Percentiles rank a stretch among this genome's conserved stretches.
Conservation (phyloP, 2,888 invertebrate species). For the Brachyopa scutellaris region DNA sequence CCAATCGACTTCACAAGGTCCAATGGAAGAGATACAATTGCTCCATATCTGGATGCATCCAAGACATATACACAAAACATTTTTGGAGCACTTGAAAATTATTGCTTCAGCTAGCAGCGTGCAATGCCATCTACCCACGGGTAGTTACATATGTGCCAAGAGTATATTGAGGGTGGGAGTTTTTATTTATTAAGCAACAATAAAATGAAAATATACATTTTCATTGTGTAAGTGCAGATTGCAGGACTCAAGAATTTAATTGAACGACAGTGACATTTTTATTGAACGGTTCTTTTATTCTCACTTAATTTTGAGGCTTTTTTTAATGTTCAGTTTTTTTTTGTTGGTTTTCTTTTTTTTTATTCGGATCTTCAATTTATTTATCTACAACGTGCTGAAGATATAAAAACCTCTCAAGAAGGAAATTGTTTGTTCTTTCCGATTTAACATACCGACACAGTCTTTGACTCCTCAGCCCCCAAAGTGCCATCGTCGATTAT, state of each 20-base stretch:
- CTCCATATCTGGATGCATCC: slow-evolving; percentile 15
- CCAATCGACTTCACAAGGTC: slow-evolving; percentile 26
- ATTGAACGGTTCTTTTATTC: slow-evolving; percentile 44
- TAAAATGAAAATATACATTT: too few species aligned
- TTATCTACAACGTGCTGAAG: background rate
- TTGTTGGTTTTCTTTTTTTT: too few species aligned
- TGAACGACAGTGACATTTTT: slow-evolving; percentile 60
- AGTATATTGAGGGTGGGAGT: slow-evolving; percentile 24
- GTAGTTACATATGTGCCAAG: too few species aligned
- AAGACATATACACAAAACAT: background rate
- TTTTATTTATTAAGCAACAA: slow-evolving; percentile 23
- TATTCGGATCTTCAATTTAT: too few species aligned
- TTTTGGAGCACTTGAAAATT: slow-evolving; percentile 28
- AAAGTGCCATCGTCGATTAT: slow-evolving; percentile 23
- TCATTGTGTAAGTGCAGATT: background rate
- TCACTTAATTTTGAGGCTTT: slow-evolving; percentile 36
- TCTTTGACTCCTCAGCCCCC: background rate
- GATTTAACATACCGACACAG: background rate
- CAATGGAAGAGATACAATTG: slow-evolving; percentile 11
- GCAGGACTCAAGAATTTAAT: slow-evolving; percentile 22
- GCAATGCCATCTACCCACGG: slow-evolving; percentile 13
- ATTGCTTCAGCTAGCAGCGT: too few species aligned
- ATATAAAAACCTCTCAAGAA: background rate
- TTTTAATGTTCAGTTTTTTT: background rate
- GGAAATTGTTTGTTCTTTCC: slow-evolving; percentile 2